A percentile compares a stretch with the other conserved stretches of the same genome.
Conservation (phyloP, 1,140 invertebrate genomes). For the Antheraea mylitta region DNA sequence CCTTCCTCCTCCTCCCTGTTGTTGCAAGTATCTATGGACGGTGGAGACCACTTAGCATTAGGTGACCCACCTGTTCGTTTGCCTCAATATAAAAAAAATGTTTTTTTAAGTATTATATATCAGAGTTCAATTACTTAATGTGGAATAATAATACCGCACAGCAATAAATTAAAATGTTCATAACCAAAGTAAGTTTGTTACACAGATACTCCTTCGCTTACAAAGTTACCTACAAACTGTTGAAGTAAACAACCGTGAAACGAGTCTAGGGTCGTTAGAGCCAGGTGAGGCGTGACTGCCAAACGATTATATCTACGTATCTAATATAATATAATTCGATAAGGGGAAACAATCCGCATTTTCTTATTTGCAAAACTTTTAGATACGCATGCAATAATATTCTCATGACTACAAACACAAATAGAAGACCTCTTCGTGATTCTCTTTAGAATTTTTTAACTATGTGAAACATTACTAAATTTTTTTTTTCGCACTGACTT, state of each 20-base stretch:
- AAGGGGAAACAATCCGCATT: not conserved
- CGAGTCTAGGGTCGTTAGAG: conserved; percentile 18
- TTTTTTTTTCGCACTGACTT: no score
- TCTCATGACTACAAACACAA: no score
- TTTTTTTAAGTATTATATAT: not conserved
- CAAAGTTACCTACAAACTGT: conserved; percentile 20
- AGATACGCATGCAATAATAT: not conserved
- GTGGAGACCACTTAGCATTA: no score
- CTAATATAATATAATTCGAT: not conserved
- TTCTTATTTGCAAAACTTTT: not conserved
- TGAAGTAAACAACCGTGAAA: conserved; percentile 26
- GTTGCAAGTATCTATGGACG: no score
- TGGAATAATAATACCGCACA: not conserved
- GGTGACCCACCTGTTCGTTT: no score
- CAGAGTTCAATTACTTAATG: not conserved
- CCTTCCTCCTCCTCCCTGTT: no score
- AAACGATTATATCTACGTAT: not conserved
- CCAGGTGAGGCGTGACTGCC: conserved; percentile 15
- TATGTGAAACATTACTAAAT: no score
- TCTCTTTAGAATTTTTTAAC: no score
- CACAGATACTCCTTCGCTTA: conserved; percentile 14
- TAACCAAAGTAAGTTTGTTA: conserved; percentile 15
- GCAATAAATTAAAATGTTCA: not conserved
- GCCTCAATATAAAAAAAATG: no score
- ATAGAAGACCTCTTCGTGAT: no score